phyloP scores from a whole-genome alignment of 1,140 invertebrate species.

The Plodia interpunctella region DNA sequence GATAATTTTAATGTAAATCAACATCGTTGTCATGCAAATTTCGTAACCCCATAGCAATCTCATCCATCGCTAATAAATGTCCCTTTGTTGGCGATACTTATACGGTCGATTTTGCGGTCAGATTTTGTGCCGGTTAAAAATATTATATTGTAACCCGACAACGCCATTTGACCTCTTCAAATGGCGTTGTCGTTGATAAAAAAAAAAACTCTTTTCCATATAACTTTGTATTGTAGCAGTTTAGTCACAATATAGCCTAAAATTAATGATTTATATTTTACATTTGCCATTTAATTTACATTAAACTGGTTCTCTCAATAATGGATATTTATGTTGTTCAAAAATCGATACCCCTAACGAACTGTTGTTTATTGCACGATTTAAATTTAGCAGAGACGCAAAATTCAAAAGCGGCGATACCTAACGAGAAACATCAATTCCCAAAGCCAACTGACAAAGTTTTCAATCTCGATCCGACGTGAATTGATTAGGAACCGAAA shows the following conservation, averaged over 20 bases:
- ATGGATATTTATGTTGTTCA: too few relatives aligned
- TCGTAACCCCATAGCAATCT: conserved; percentile 4
- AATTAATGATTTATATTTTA: too few relatives aligned
- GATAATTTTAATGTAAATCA: neutral
- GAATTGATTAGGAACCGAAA: conserved; percentile 1
- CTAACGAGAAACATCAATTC: neutral
- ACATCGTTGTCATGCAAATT: neutral
- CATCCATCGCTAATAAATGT: neutral
- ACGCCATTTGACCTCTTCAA: too few relatives aligned
- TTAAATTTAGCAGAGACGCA: neutral
- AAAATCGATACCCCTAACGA: too few relatives aligned
- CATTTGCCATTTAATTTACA: too few relatives aligned
- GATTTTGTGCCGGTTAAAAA: neutral
- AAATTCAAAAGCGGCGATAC: neutral
- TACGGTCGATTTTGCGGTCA: neutral
- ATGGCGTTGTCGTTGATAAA: too few relatives aligned
- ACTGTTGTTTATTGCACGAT: too few relatives aligned
- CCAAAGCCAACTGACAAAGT: neutral
- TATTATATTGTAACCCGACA: too few relatives aligned
- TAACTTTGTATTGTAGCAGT: too few relatives aligned
- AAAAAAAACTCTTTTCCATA: too few relatives aligned
- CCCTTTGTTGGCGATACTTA: neutral
- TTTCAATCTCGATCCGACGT: conserved; percentile 1
- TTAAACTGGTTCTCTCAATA: too few relatives aligned
- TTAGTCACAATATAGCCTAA: too few relatives aligned